phyloP scores from a whole-genome alignment of 2,797 vertebrate species.

The Acipenser oxyrinchus region DNA sequence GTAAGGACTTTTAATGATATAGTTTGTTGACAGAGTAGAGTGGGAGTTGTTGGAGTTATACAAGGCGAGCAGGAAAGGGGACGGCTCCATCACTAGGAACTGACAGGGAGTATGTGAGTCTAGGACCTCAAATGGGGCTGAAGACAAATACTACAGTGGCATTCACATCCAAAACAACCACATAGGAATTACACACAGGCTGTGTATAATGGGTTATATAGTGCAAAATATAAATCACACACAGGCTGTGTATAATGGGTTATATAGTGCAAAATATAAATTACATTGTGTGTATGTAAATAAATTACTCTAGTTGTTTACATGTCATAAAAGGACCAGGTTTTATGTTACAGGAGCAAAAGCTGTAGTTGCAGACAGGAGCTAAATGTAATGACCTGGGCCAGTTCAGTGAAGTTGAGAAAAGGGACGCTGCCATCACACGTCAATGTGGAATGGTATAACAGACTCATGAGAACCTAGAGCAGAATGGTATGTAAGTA shows the following conservation, averaged over 20 bases:
- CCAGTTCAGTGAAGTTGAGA: constrained; percentile 80
- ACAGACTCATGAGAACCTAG: constrained; percentile 55
- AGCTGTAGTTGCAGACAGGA: constrained; percentile 13
- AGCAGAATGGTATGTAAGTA: constrained; percentile 8
- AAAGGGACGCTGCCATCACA: constrained; percentile 36
- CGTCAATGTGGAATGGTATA: constrained; percentile 69
- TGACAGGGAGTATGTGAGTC: constrained; percentile 68
- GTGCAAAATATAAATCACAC: no score
- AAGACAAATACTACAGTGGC: constrained; percentile 47
- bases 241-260: no score
- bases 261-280: no score
- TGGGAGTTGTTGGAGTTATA: constrained; percentile 33
- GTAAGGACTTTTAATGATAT: constrained; percentile 61
- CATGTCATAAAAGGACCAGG: no score
- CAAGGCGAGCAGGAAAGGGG: constrained; percentile 42
- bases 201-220: no score
- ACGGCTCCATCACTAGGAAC: constrained; percentile 62
- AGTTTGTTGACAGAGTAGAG: constrained; percentile 19
- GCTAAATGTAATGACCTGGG: constrained; percentile 77
- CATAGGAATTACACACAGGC: no score
- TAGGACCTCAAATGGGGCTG: constrained; percentile 56
- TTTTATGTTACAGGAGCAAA: constrained; percentile 17
- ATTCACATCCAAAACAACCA: no score
- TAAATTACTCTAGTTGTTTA: no score
- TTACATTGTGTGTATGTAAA: no score